Evolutionary conservation across 1,140 invertebrate species (phyloP).

Genomic region (Radopholus similis): DNA sequence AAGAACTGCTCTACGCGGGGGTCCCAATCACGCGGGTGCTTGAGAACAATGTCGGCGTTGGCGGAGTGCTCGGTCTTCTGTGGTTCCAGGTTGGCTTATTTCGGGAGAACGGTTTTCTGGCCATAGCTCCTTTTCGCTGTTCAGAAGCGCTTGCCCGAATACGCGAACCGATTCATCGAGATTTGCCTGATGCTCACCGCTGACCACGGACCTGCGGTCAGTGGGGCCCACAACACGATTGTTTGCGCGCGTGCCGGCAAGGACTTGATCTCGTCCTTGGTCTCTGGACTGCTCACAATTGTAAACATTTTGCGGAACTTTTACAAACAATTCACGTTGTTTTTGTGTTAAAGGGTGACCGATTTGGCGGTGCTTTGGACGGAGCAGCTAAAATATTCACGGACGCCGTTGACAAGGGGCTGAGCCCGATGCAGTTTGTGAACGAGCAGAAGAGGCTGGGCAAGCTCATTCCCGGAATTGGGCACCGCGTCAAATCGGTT

Average conservation of each 20-base stretch:
- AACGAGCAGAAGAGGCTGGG: slow-evolving; percentile 94
- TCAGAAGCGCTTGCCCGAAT: slow-evolving; percentile 74
- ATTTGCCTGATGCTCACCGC: slow-evolving; percentile 99
- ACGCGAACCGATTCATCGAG: slow-evolving; percentile 95
- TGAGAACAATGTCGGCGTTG: slow-evolving; percentile 79
- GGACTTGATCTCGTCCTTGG: slow-evolving; percentile 90
- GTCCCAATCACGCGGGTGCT: slow-evolving; percentile 92
- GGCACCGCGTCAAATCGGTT: slow-evolving; percentile 90
- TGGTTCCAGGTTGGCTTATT: slow-evolving; percentile 85
- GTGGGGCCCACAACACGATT: slow-evolving; percentile 97
- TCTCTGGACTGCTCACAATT: slow-evolving; percentile 93
- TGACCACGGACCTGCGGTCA: slow-evolving; percentile 97
- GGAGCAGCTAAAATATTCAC: slow-evolving; percentile 91
- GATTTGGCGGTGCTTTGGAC: slow-evolving; percentile 96
- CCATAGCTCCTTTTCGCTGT: slow-evolving; percentile 7
- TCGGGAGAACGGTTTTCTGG: not conserved
- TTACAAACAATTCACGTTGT: not conserved
- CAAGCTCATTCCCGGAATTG: slow-evolving; percentile 97
- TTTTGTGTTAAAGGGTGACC: slow-evolving; percentile 73
- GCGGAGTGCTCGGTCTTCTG: slow-evolving; percentile 88
- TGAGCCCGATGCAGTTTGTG: slow-evolving; percentile 92
- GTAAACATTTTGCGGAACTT: slow-evolving; percentile 67
- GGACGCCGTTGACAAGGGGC: slow-evolving; percentile 83
- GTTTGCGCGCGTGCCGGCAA: slow-evolving; percentile 97
- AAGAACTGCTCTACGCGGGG: slow-evolving; percentile 93